A percentile compares a stretch with the other conserved stretches of the same genome.
Conservation (phyloP, 2,113 vertebrate species). For the Datnioides undecimradiatus region DNA sequence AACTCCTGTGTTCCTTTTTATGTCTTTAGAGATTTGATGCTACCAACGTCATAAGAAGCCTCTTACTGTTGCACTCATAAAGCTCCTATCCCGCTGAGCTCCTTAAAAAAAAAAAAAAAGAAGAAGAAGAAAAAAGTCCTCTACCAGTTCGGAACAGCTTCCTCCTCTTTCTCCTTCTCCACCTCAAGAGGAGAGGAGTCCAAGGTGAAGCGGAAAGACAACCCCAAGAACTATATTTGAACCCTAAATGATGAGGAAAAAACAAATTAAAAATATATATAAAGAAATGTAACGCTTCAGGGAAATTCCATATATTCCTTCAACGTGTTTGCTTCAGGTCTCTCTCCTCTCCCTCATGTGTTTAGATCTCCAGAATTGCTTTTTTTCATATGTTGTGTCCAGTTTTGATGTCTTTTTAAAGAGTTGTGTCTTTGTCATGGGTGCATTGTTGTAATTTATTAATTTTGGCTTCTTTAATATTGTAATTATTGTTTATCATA, state of each 20-base stretch:
- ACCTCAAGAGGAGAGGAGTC: constrained; percentile 47
- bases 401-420: constrained; percentile 60
- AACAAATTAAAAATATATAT: constrained; percentile 45
- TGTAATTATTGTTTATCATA: constrained; percentile 69
- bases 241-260: constrained; percentile 70
- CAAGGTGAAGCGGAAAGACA: constrained; percentile 63
- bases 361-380: constrained; percentile 38
- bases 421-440: constrained; percentile 65
- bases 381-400: constrained; percentile 56
- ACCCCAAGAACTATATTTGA: constrained; percentile 72
- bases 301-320: constrained; percentile 74
- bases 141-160: constrained; percentile 79
- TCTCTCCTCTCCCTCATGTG: constrained; percentile 65
- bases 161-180: constrained; percentile 58
- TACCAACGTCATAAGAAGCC: constrained; percentile 62
- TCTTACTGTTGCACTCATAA: constrained; percentile 83
- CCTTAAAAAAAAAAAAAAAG: constrained; percentile 65
- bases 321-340: constrained; percentile 68
- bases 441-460: constrained; percentile 83
- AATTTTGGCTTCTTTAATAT: constrained; percentile 69
- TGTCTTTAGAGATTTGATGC: constrained; percentile 86
- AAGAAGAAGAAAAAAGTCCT: constrained; percentile 58
- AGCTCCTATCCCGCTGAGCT: constrained; percentile 83
- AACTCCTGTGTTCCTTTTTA: not conserved
- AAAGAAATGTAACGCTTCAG: constrained; percentile 78